phyloP scores from a whole-genome alignment of 2,113 vertebrate genomes.

The Gila orcuttii region DNA sequence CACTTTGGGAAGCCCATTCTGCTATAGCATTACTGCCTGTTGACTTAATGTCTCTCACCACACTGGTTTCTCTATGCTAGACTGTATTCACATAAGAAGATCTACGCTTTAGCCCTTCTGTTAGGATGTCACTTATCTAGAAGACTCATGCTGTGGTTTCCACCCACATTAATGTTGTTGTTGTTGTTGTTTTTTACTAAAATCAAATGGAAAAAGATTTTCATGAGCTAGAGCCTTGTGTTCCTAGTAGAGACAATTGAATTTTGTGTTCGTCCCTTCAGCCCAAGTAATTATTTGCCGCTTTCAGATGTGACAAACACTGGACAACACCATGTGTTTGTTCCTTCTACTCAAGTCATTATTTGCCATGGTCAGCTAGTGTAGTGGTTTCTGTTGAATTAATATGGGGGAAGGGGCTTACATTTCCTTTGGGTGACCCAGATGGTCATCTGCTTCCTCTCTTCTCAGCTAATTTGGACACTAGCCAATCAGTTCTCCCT shows the following conservation, averaged over 20 bases:
- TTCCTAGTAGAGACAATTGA: no score
- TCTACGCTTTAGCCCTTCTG: background rate
- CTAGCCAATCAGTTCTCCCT: conserved; percentile 54
- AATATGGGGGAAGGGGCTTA: conserved; percentile 73
- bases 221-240: background rate
- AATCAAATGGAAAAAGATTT: background rate
- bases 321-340: conserved; percentile 50
- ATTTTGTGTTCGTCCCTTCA: background rate
- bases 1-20: background rate
- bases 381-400: conserved; percentile 65
- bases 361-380: conserved; percentile 47
- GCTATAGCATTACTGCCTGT: conserved; percentile 17
- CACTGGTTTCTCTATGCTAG: conserved; percentile 10
- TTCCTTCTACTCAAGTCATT: conserved; percentile 52
- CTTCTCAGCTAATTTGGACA: conserved; percentile 58
- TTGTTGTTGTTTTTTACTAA: background rate
- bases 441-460: conserved; percentile 73
- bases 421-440: conserved; percentile 73
- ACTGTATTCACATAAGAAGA: conserved; percentile 8
- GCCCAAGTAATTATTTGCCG: background rate
- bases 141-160: background rate
- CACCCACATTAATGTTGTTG: background rate
- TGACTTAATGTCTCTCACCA: background rate
- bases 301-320: conserved; percentile 18
- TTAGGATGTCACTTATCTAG: background rate